A percentile compares a stretch with the other conserved stretches of the same genome.
phyloP scores from a whole-genome alignment of 53 echinoderm and acorn worm genomes.

The Stichopus horrens region DNA sequence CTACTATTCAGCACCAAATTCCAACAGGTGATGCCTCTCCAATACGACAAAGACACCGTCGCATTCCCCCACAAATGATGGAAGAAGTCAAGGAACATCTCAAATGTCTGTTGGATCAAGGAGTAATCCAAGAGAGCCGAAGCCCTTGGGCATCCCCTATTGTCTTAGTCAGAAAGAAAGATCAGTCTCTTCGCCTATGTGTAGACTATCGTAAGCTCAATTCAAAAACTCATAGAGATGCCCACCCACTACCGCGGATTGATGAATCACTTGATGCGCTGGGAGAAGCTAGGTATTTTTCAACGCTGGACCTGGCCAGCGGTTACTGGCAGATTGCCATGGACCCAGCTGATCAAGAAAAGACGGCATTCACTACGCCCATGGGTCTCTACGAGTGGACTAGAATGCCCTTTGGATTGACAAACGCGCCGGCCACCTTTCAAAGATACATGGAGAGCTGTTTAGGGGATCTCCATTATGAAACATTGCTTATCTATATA shows the following conservation, averaged over 20 bases:
- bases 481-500: conserved; percentile 38
- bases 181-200: neutral
- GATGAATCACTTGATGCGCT: conserved; percentile 19
- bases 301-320: neutral
- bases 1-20: neutral
- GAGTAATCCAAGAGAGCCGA: neutral
- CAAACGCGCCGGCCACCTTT: conserved; percentile 47
- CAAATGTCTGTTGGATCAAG: neutral
- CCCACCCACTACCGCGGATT: conserved; percentile 21
- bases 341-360: neutral
- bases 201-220: conserved; percentile 13
- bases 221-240: neutral
- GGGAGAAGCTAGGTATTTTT: neutral
- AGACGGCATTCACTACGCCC: conserved; percentile 14
- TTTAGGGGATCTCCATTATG: conserved; percentile 28
- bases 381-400: neutral
- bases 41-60: conserved; percentile 5
- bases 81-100: conserved; percentile 18
- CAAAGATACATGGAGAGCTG: conserved; percentile 45
- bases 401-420: conserved; percentile 23
- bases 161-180: neutral
- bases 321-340: conserved; percentile 15
- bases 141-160: conserved; percentile 12
- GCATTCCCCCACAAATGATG: conserved; percentile 1
- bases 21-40: neutral